Conservation (phyloP, 1,140 invertebrate species). For the Nasonia vitripennis region DNA sequence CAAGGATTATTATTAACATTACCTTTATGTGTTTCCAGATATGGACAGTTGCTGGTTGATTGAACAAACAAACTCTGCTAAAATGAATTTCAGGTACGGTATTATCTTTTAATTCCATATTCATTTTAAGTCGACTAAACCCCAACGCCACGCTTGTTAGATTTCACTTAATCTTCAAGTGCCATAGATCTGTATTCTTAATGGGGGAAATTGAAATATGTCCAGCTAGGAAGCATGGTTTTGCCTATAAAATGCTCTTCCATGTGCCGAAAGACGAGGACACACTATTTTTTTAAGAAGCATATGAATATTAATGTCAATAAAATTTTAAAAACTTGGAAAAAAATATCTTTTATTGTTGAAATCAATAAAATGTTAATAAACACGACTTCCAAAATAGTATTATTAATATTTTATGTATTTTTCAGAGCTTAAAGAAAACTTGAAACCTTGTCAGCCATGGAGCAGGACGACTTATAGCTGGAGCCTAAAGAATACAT, state of each 20-base stretch:
- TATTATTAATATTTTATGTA: not conserved
- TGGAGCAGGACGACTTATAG: not conserved
- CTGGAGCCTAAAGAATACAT: not conserved
- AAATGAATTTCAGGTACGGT: conserved; percentile 30
- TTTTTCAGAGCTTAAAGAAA: not conserved
- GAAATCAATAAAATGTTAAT: not conserved
- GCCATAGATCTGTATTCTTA: conserved; percentile 33
- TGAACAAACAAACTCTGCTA: not conserved
- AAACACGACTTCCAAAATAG: not conserved
- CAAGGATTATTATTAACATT: conserved; percentile 14
- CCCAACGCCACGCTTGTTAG: conserved; percentile 49
- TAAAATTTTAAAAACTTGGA: not conserved
- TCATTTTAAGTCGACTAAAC: not conserved
- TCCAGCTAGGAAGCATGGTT: conserved; percentile 52
- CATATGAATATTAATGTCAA: not conserved
- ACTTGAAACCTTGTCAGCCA: not conserved
- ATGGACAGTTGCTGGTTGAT: conserved; percentile 50
- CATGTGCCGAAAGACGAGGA: conserved; percentile 41
- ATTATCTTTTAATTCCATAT: conserved; percentile 1
- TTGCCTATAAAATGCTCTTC: conserved; percentile 27
- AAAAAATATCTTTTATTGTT: conserved; percentile 11
- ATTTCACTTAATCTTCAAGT: conserved; percentile 32
- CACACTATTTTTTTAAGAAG: not conserved
- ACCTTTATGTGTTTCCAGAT: conserved; percentile 57
- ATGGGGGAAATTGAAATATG: conserved; percentile 35